Evolutionary conservation across 2,113 vertebrate species (phyloP), one percentile per base, ranked within the genome.

Genomic region (Rousettus leschenaultii): DNA sequence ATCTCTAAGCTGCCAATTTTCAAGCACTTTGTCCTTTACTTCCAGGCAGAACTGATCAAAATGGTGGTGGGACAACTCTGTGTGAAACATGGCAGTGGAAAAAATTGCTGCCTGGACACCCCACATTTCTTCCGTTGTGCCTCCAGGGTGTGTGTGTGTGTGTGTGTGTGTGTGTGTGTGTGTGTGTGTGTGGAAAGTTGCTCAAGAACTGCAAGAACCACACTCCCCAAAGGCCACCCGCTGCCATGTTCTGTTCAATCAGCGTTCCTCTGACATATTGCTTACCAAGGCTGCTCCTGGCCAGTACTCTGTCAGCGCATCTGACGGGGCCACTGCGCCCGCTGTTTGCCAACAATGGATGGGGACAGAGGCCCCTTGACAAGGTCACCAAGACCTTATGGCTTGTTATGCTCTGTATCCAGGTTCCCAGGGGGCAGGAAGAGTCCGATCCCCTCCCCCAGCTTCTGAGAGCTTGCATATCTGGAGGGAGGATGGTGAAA

Each of bases 241-340:
- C 51, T 7, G 5, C 59, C n/a, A 79, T 13, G 6, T 95, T 93
- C 91, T 93, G 89, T 79, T 70, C 86, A 33, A 45, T 95, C 94
- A 92, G 96, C 15, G 5, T 90, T 94, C 73, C 73, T 83, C 51
- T 77, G 93, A 70, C 68, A 89, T 38, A 89, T 0, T 95, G 95
- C 89, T 96, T 84, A 86, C 55, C 86, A 92, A 96, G 94, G 97
- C 91, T 18, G 16, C 73, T 97, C 55, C 43, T 5, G 14, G 96
- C 94, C 82, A 70, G 95, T 71, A n/a, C 78, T 19, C 84, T 26
- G n/a, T 86, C 38, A 26, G 30, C 0, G 21, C 43, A 21, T 65
- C 89, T 59, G 83, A 93, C 0, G 11, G 84, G 85, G 79, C 88
- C 84, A 68, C 51, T 12, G 73, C 26, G 57, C 63, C 26, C 7